Evolutionary conservation across 2,797 vertebrate species (phyloP), one percentile per base, ranked within the genome.

Genomic region (Darevskia mixta): DNA sequence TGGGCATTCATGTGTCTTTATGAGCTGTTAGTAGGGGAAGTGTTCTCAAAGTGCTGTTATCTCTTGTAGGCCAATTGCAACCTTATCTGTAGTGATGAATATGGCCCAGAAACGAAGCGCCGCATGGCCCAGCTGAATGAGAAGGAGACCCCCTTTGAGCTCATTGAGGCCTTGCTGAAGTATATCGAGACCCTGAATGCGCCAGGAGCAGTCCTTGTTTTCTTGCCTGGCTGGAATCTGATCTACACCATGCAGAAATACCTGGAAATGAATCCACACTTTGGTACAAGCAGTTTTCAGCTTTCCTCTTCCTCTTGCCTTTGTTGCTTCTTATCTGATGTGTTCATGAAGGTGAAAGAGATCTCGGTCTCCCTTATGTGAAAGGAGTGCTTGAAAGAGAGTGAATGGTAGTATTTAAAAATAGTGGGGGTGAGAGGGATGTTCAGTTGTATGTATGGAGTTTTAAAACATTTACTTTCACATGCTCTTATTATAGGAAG

Each of bases 211-310:
- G 98, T 99, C 23, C 97, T 99, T 29, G 79, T 99, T 88, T 99
- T 99, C 95, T 96, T 99, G 87, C 98, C 99, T 7, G 99, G 99
- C 89, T 99, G 98, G 99, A 99, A 99, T 93, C 97, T 99, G 94
- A 99, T 99, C 93, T 98, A 97, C 86, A 98, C 98, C 82, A 98
- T 99, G 98, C 99, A 99, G 97, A 98, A 98, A 85, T 98, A 99
- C 95, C 97, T 99, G 92, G 98, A 99, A 97, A 98, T 96, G 96
- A 99, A 96, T 95, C 96, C 98, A 0, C 98, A 98, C 95, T 99
- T 99, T 13, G 98, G 99, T 99, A 97, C 86, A 90, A 87, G 4
- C 79, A 84, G 27, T 82, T 93, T n/a, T 85, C 3, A 85, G 23
- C 89, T 95, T 61, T 92, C 1, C 87, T 83, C 0, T 61, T 92